Evolutionary conservation across 2,888 invertebrate genomes (phyloP).

Genomic region (Notodonta ziczac): DNA sequence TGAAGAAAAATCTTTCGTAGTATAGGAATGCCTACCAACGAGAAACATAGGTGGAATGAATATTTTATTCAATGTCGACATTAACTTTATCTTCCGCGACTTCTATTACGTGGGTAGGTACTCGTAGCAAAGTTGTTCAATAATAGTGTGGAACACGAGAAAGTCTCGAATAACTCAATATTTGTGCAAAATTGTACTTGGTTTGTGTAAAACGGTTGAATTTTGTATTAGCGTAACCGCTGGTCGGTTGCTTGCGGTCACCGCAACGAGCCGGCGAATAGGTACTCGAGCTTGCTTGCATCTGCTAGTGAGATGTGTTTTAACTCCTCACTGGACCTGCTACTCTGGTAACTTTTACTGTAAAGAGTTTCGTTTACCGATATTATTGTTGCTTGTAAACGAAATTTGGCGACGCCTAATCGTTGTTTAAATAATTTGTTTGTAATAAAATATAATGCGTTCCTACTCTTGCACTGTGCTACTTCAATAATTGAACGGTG

Average conservation of each 20-base stretch:
- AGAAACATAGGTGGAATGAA: too few relatives aligned
- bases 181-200: conserved; percentile 17
- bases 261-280: not conserved
- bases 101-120: not conserved
- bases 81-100: too few relatives aligned
- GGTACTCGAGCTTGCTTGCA: not conserved
- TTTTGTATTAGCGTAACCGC: conserved; percentile 24
- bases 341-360: not conserved
- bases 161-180: conserved; percentile 12
- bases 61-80: too few relatives aligned
- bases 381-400: not conserved
- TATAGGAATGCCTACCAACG: too few relatives aligned
- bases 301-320: not conserved
- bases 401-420: not conserved
- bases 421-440: too few relatives aligned
- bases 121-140: conserved; percentile 8
- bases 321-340: not conserved
- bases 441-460: too few relatives aligned
- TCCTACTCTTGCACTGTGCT: too few relatives aligned
- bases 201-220: conserved; percentile 28
- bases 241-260: not conserved
- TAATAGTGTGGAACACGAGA: not conserved
- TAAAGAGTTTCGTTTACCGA: not conserved
- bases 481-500: too few relatives aligned
- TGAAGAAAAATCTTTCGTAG: too few relatives aligned